Base-by-base conservation (phyloP, 2,888 invertebrate genomes). In the Unio delphinus region DNA sequence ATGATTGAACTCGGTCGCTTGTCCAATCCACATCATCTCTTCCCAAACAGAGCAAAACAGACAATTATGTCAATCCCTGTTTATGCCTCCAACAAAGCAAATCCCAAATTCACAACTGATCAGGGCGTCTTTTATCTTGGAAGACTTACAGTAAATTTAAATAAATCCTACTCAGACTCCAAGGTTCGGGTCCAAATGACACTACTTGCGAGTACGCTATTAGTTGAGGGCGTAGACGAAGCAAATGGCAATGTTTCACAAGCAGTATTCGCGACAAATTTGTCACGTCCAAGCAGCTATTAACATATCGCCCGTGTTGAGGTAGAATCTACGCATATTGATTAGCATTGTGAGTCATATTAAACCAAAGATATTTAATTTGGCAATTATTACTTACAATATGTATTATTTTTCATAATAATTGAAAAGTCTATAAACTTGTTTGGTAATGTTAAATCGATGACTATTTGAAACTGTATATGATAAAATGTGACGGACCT, bases 31-130 rank as follows among this genome's bases (percentile, higher is more conserved):
- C 63, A 64, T 15, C 28, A 54, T 55, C 61, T 77, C 23, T 64
- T 64, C 20, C 66, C 73, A 18, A 77, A 77, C 34, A 67, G 77
- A 65, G 54, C 70, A 15, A 17, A 34, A 11, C 77, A 77, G 61
- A 77, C 70, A 30, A 54, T 28, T 20, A 61, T 77, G 3, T 55
- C 74, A 45, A 30, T 77, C 17, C 74, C 71, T 7, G 70, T 73
- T 4, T 73, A 77, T 55, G 70, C 64, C 11, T 64, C 75, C 0
- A 59, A 57, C 18, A 56, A 66, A 23, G 58, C 62, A 6, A 55
- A 45, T 5, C 68, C 69, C 3, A 67, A 66, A n/a, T 77, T 73
- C 64, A 73, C 75, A 6, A 70, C 77, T 5, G 77, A 77, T 20
- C 64, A 70, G 7, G 70, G 71, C 11, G 75, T 74, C 55, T 62